phyloP scores from a whole-genome alignment of 1,140 invertebrate species.

The Ganaspis sp. region DNA sequence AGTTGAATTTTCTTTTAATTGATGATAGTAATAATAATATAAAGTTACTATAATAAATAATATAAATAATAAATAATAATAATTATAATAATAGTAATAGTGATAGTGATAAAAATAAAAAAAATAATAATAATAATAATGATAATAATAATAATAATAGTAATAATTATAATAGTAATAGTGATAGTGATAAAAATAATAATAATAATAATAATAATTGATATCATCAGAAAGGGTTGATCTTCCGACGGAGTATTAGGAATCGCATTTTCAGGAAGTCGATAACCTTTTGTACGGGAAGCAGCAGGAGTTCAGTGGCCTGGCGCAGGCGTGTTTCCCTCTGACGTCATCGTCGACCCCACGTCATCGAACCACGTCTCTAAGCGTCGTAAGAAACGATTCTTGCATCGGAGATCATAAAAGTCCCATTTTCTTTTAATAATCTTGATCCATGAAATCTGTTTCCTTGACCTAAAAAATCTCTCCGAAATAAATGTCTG shows the following conservation, averaged over 20 bases:
- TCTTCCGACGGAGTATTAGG: background rate
- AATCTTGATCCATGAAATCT: background rate
- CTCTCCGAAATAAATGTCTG: background rate
- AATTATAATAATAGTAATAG: no score
- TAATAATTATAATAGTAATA: no score
- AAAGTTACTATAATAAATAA: no score
- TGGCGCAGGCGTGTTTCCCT: slow-evolving; percentile 56
- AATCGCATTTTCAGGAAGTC: slow-evolving; percentile 35
- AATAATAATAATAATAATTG: no score
- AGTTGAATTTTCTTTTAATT: no score
- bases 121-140: no score
- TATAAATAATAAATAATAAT: no score
- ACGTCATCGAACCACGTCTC: slow-evolving; percentile 59
- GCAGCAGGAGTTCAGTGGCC: slow-evolving; percentile 62
- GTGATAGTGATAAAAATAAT: no score
- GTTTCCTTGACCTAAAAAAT: background rate
- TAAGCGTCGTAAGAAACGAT: slow-evolving; percentile 21
- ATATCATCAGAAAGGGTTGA: background rate
- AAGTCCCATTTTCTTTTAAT: background rate
- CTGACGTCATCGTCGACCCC: slow-evolving; percentile 62
- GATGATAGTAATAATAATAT: no score
- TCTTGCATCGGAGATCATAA: slow-evolving; percentile 3
- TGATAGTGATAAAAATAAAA: no score
- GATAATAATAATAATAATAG: no score
- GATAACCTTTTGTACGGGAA: slow-evolving; percentile 40